Conservation (phyloP, 2,113 vertebrate genomes). For the Ceuthmochares aereus region DNA sequence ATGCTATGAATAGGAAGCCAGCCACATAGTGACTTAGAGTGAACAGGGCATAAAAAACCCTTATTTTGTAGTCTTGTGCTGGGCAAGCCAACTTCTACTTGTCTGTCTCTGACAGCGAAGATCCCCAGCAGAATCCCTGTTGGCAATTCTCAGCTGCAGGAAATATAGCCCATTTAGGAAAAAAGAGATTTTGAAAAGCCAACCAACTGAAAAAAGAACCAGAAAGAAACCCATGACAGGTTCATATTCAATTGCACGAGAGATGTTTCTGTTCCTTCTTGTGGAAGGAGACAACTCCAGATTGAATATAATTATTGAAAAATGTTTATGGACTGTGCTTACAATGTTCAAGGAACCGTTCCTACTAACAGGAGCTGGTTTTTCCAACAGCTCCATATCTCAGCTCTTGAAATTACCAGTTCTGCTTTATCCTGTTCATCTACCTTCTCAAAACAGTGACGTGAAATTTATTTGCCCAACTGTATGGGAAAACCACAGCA, state of each 20-base stretch:
- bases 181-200: background rate
- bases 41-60: background rate
- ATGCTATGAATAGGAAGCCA: background rate
- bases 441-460: background rate
- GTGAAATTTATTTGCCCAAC: background rate
- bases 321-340: background rate
- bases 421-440: background rate
- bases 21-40: background rate
- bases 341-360: background rate
- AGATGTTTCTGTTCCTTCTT: background rate
- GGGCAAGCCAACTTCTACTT: background rate
- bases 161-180: background rate
- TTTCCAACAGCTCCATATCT: background rate
- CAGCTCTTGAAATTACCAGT: background rate
- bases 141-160: background rate
- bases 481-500: fast-evolving
- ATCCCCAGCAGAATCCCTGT: background rate
- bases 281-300: background rate
- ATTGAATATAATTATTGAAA: background rate
- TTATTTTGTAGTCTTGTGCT: background rate
- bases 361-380: background rate
- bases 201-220: background rate
- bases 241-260: background rate
- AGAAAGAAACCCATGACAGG: background rate
- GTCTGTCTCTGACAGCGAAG: background rate